Evolutionary conservation across 2,888 invertebrate species (phyloP).

Genomic region (Dynastes tityus): DNA sequence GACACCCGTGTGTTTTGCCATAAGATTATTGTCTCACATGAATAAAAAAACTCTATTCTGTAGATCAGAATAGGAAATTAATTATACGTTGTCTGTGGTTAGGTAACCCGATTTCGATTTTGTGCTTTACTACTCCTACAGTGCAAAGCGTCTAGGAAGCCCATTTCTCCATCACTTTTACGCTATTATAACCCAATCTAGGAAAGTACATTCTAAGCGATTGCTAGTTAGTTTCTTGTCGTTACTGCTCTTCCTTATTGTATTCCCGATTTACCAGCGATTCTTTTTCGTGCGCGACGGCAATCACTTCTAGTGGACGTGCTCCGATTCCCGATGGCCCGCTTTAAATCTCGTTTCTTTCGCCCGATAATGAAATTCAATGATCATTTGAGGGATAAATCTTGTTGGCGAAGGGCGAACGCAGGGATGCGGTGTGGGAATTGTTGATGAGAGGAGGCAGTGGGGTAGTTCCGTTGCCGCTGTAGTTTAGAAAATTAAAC

Average conservation of each 20-base stretch:
- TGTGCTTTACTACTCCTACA: not conserved
- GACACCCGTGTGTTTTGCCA: too few relatives aligned
- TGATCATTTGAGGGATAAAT: conserved; percentile 50
- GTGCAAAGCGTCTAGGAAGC: not conserved
- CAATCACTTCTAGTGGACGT: conserved; percentile 47
- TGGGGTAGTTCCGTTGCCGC: not conserved
- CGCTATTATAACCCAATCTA: conserved; percentile 21
- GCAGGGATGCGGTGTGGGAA: not conserved
- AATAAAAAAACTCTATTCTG: too few relatives aligned
- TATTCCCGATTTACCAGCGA: conserved; percentile 28
- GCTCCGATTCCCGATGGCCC: conserved; percentile 48
- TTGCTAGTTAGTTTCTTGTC: conserved; percentile 23
- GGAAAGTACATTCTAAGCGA: conserved; percentile 19
- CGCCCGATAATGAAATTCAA: conserved; percentile 51
- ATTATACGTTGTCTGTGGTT: too few relatives aligned
- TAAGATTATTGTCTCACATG: too few relatives aligned
- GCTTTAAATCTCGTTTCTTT: conserved; percentile 52
- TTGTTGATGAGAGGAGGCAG: conserved; percentile 15
- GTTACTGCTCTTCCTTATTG: conserved; percentile 29
- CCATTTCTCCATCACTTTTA: not conserved
- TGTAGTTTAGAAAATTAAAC: conserved; percentile 40
- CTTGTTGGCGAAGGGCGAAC: conserved; percentile 23
- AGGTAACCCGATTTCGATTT: too few relatives aligned
- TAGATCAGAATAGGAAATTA: too few relatives aligned
- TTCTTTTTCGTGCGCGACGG: conserved; percentile 30